phyloP scores from a whole-genome alignment of 2,113 vertebrate species.

The Chlorodrepanis virens region DNA sequence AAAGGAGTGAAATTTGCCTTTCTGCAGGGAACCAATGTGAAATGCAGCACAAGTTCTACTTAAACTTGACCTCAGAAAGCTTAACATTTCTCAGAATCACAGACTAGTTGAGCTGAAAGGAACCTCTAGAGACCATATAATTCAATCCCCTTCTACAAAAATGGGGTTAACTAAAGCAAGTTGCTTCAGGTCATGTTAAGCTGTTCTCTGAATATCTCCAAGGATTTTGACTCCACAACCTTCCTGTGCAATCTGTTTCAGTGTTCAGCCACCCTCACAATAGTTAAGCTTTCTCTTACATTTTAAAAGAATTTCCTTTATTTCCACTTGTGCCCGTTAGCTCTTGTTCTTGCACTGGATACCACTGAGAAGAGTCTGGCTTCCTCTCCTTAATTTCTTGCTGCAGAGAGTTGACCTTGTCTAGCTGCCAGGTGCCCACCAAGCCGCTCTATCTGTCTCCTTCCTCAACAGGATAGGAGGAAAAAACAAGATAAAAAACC shows the following conservation, averaged over 20 bases:
- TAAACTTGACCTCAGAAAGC: neutral
- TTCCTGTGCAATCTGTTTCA: neutral
- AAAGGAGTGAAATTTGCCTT: neutral
- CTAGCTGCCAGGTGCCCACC: neutral
- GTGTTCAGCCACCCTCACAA: neutral
- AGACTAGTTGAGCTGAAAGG: neutral
- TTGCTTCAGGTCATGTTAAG: neutral
- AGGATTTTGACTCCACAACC: neutral
- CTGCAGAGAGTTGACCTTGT: neutral
- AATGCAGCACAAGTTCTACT: neutral
- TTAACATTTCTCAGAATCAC: neutral
- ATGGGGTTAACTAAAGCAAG: neutral
- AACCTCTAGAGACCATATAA: neutral
- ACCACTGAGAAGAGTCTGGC: neutral
- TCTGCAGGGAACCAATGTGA: neutral
- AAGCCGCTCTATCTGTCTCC: rapidly evolving
- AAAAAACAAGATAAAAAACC: neutral
- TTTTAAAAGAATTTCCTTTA: neutral
- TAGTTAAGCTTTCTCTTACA: neutral
- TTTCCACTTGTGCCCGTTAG: rapidly evolving
- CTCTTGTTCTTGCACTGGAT: neutral
- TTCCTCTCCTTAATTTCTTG: neutral
- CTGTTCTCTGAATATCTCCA: neutral
- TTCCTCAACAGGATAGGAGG: neutral
- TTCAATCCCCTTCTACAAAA: neutral